phyloP scores from a whole-genome alignment of 1,140 invertebrate species.

The Drosophila fuyamai region DNA sequence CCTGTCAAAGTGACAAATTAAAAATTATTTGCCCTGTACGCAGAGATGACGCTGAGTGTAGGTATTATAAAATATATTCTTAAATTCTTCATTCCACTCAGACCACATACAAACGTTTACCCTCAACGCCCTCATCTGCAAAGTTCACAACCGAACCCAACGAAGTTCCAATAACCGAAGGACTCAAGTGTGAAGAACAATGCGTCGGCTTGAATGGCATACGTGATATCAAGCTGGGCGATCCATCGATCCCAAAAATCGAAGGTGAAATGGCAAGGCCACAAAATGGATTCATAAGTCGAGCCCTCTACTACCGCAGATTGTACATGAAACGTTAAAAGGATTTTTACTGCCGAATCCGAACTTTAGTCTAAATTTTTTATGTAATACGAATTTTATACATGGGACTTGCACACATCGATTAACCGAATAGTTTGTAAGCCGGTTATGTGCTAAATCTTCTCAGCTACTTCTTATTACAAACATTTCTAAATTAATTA shows the following conservation, averaged over 20 bases:
- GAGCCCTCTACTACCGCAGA: conserved; percentile 2
- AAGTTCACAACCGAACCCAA: neutral
- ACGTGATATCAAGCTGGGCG: neutral
- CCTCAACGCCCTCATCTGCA: neutral
- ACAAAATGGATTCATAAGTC: neutral
- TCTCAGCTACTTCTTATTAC: neutral
- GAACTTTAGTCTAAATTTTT: neutral
- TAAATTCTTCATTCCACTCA: neutral
- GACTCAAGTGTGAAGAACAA: neutral
- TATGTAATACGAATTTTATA: neutral
- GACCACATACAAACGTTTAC: neutral
- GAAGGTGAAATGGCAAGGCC: neutral
- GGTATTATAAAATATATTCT: too few relatives aligned
- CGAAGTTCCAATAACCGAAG: neutral
- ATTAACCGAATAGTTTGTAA: neutral
- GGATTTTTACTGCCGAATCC: neutral
- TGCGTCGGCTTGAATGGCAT: neutral
- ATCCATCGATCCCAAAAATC: neutral
- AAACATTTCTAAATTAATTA: neutral
- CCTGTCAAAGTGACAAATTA: too few relatives aligned
- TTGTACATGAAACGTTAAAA: neutral
- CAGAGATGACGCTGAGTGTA: too few relatives aligned
- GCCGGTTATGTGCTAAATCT: neutral
- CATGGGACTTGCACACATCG: neutral
- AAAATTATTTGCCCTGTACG: too few relatives aligned